Percentiles rank a stretch among this genome's conserved stretches.
Evolutionary conservation across 2,888 invertebrate species (phyloP).

Genomic region (Napeogenes sylphis): DNA sequence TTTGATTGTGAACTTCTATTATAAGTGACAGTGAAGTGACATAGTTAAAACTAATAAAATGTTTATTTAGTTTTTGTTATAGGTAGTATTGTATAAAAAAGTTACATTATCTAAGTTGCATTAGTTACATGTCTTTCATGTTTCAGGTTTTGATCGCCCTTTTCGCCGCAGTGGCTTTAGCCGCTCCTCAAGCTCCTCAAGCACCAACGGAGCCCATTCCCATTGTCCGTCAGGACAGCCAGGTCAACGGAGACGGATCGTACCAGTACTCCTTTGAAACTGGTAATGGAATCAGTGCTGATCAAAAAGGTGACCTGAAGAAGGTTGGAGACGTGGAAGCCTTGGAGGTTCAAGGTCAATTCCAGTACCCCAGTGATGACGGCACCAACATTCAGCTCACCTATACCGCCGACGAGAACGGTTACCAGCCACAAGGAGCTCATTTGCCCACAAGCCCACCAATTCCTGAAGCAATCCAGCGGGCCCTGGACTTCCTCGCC

Average conservation of each 20-base stretch:
- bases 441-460: slow-evolving; percentile 83
- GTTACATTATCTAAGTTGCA: background rate
- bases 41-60: background rate
- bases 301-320: slow-evolving; percentile 79
- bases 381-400: slow-evolving; percentile 80
- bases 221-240: slow-evolving; percentile 78
- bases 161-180: slow-evolving; percentile 43
- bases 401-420: slow-evolving; percentile 84
- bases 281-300: slow-evolving; percentile 80
- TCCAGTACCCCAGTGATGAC: slow-evolving; percentile 81
- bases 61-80: background rate
- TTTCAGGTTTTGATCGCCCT: slow-evolving; percentile 62
- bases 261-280: slow-evolving; percentile 81
- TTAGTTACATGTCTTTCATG: background rate
- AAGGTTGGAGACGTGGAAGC: slow-evolving; percentile 76
- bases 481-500: slow-evolving; percentile 81
- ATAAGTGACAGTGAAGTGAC: slow-evolving; percentile 27
- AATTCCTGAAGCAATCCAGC: slow-evolving; percentile 83
- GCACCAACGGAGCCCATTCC: slow-evolving; percentile 62
- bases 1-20: slow-evolving; percentile 23
- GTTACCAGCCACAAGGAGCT: slow-evolving; percentile 80
- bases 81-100: background rate
- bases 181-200: slow-evolving; percentile 49
- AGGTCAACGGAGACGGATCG: slow-evolving; percentile 79
- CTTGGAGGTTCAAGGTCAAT: slow-evolving; percentile 80